Base-by-base conservation (phyloP, 2,113 vertebrate genomes). In the Australoheros scitulus region DNA sequence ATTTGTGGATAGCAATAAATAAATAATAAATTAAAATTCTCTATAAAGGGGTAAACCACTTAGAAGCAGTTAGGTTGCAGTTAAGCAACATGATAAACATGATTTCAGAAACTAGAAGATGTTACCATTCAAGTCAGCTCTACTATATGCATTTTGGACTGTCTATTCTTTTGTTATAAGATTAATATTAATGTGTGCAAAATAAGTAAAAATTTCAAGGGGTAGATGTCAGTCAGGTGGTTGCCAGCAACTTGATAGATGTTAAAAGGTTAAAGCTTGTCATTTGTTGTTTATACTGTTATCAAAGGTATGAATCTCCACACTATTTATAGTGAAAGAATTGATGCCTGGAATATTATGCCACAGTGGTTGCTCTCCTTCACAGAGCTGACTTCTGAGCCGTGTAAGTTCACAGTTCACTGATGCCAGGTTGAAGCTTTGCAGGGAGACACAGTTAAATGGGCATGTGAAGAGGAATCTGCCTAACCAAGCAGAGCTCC, bases 391-490 rank as follows among this genome's bases (percentile, higher is more conserved):
- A 52, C 47, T 34, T 47, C 68, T 55, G 47, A 26, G 26, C 47
- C 47, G 32, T 34, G 47, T 72, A 17, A 55, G 68, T 72, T 72
- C 68, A 55, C 68, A 55, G 47, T 52, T 55, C 68, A 55, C 26
- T 72, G 47, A 55, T 72, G 47, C 68, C 14, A 55, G 68, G 47
- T 32, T 52, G 26, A 55, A n/a, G 29, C 18, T 72, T 72, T 72
- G 47, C 68, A 72, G 68, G 47, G 68, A 68, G 56, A 52, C 68
- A 72, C 68, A 72, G 68, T 55, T 72, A 52, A 72, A 72, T 29
- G 29, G 36, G 75, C 68, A 32, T 22, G 52, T 82, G 56, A 65
- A 58, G 15, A 75, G 55, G 57, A 78, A 47, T 68, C 68, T 72
- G 68, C 68, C 47, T 72, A 72, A 72, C 68, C 68, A 55, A 72